A percentile compares a stretch with the other conserved stretches of the same genome.
Evolutionary conservation across 2,797 vertebrate species (phyloP).

Genomic region (Micromesistius poutassou): DNA sequence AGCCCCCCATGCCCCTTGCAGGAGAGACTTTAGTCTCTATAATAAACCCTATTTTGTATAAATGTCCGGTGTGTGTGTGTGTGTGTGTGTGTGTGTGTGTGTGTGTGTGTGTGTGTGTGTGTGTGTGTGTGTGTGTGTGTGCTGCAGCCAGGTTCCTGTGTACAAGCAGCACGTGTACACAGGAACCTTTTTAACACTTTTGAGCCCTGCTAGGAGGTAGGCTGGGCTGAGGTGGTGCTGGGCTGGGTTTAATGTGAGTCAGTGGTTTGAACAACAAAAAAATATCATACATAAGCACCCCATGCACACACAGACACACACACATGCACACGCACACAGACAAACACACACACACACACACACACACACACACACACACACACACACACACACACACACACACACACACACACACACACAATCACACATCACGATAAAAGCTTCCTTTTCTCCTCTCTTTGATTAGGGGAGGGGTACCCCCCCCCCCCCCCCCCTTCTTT

Average conservation of each 20-base stretch:
- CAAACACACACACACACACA: slow-evolving; percentile 3
- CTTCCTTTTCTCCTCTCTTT: slow-evolving; percentile 52
- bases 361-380: neutral
- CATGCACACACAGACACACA: slow-evolving; percentile 11
- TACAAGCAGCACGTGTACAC: slow-evolving; percentile 4
- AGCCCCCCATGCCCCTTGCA: neutral
- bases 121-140: neutral
- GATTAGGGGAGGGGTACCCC: slow-evolving; percentile 23
- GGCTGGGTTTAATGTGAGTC: slow-evolving; percentile 15
- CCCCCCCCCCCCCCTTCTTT: slow-evolving; percentile 40
- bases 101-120: neutral
- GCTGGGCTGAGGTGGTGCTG: neutral
- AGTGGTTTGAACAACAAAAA: slow-evolving; percentile 33
- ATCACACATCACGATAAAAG: neutral
- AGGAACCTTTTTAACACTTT: slow-evolving; percentile 23
- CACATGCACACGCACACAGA: slow-evolving; percentile 10
- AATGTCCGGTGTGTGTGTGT: slow-evolving; percentile 2
- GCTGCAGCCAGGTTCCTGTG: no score
- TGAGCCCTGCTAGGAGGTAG: slow-evolving; percentile 29
- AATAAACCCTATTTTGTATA: neutral
- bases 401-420: slow-evolving; percentile 12
- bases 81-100: slow-evolving; percentile 7
- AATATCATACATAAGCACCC: slow-evolving; percentile 15
- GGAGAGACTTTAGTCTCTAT: no score
- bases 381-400: slow-evolving; percentile 3